A percentile compares a stretch with the other conserved stretches of the same genome.
Conservation (phyloP, 2,113 vertebrate genomes). For the Onychostruthus taczanowskii region DNA sequence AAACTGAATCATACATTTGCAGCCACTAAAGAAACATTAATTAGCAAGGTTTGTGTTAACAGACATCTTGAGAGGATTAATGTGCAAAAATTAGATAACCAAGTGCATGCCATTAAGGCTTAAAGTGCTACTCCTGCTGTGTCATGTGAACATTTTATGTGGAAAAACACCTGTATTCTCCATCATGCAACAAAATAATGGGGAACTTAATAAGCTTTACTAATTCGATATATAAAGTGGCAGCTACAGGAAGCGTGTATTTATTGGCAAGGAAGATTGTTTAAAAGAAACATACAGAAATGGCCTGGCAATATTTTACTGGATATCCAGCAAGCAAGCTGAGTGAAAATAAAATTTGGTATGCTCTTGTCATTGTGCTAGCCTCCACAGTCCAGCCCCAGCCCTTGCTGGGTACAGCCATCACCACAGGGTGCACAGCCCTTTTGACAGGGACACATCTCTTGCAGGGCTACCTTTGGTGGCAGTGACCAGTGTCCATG, state of each 20-base stretch:
- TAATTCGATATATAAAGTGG: neutral
- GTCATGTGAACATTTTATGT: slow-evolving; percentile 4
- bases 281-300: neutral
- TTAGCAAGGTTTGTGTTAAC: slow-evolving; percentile 45
- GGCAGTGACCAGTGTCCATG: neutral
- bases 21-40: slow-evolving; percentile 24
- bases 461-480: neutral
- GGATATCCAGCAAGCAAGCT: neutral
- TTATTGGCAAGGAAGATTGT: neutral
- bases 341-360: neutral
- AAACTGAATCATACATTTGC: neutral
- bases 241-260: neutral
- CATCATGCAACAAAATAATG: slow-evolving; percentile 21
- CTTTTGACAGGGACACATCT: neutral
- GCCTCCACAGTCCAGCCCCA: accelerated
- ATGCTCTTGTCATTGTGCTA: neutral
- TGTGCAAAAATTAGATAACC: slow-evolving; percentile 29
- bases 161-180: slow-evolving; percentile 22
- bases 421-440: neutral
- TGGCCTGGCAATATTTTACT: neutral
- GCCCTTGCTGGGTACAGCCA: neutral
- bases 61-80: slow-evolving; percentile 42
- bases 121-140: slow-evolving; percentile 47
- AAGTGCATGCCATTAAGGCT: neutral
- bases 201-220: neutral